Evolutionary conservation across 2,797 vertebrate genomes (phyloP).

Genomic region (Neostethus bicornis): DNA sequence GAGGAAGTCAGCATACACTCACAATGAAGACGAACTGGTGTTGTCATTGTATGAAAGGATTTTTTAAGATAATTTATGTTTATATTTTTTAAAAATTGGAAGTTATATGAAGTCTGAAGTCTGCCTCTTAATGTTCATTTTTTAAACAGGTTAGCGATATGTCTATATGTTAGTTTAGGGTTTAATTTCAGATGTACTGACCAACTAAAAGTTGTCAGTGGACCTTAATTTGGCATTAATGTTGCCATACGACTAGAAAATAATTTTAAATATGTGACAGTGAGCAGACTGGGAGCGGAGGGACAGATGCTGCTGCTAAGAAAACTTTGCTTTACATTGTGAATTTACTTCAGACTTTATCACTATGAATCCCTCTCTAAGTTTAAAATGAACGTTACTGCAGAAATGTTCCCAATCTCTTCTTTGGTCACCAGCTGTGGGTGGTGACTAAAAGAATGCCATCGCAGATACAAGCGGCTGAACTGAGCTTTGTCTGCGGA

Average conservation of each 20-base stretch:
- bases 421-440: no score
- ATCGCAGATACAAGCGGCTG: no score
- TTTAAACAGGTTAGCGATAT: no score
- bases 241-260: conserved; percentile 1
- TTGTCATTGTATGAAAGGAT: not conserved
- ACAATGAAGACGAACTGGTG: conserved; percentile 4
- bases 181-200: not conserved
- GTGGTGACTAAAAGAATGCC: no score
- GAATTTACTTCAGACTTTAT: conserved; percentile 7
- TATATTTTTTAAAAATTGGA: conserved; percentile 1
- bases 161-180: no score
- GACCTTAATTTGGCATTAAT: conserved; percentile 3
- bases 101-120: not conserved
- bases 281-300: conserved; percentile 8
- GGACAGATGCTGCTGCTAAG: conserved; percentile 7
- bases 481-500: no score
- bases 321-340: conserved; percentile 1
- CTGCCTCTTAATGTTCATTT: not conserved
- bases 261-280: not conserved
- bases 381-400: conserved; percentile 12
- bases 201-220: not conserved
- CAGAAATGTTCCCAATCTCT: no score
- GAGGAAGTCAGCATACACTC: conserved; percentile 18
- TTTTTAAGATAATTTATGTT: not conserved
- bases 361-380: conserved; percentile 9